Conservation (phyloP, 1,140 invertebrate genomes). For the Scaptomyza hsui region DNA sequence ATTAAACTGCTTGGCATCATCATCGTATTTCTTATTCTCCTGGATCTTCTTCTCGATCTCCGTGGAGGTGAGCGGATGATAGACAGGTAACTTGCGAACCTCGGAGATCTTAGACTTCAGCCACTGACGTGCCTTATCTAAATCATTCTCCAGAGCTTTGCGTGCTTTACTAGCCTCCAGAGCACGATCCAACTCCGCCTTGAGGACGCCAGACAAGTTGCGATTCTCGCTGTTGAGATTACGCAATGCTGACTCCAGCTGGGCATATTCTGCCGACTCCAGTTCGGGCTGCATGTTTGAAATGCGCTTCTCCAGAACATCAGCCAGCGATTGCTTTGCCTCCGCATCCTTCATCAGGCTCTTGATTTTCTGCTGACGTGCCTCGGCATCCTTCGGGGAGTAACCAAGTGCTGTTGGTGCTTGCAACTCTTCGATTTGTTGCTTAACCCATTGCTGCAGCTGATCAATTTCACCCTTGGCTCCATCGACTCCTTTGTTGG, state of each 20-base stretch:
- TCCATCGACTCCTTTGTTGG: conserved; percentile 91
- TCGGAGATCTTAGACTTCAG: conserved; percentile 90
- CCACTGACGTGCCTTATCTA: conserved; percentile 92
- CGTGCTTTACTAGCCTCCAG: conserved; percentile 88
- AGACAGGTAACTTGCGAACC: conserved; percentile 89
- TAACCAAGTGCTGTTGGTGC: conserved; percentile 89
- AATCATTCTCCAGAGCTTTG: conserved; percentile 90
- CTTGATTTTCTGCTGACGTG: conserved; percentile 89
- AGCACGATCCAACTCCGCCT: conserved; percentile 89
- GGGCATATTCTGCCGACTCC: conserved; percentile 90
- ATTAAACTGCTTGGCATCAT: conserved; percentile 91
- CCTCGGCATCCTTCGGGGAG: conserved; percentile 90
- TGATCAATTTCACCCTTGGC: conserved; percentile 90
- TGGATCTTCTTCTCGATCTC: conserved; percentile 92
- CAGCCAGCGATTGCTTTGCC: conserved; percentile 91
- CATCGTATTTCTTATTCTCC: conserved; percentile 89
- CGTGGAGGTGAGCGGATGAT: conserved; percentile 89
- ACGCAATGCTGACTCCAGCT: conserved; percentile 88
- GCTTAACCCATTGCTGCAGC: conserved; percentile 91
- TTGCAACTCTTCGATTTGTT: conserved; percentile 89
- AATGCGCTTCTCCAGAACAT: conserved; percentile 92
- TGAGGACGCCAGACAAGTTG: conserved; percentile 88
- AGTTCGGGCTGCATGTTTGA: conserved; percentile 93
- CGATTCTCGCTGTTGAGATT: conserved; percentile 89
- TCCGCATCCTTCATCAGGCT: conserved; percentile 92